A percentile compares a stretch with the other conserved stretches of the same genome.
phyloP scores from a whole-genome alignment of 1,140 invertebrate genomes.

The Rhopalosiphum padi region DNA sequence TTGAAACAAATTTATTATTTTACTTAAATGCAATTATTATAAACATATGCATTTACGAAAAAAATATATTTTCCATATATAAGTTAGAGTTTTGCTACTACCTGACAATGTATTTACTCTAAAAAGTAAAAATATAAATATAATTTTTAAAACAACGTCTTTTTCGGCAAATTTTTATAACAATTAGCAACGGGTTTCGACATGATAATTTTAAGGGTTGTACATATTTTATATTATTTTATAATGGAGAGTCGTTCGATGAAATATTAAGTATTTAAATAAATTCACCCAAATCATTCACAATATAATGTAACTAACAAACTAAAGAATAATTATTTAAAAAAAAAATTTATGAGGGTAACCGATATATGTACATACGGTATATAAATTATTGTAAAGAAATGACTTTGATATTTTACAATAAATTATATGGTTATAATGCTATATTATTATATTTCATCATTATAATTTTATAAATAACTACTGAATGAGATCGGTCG shows the following conservation, averaged over 20 bases:
- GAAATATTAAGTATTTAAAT: not conserved
- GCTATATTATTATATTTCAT: slow-evolving; percentile 1
- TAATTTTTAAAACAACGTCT: too few species aligned
- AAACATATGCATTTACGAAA: not conserved
- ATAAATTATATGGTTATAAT: not conserved
- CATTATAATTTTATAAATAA: slow-evolving; percentile 4
- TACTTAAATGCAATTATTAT: not conserved
- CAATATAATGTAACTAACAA: too few species aligned
- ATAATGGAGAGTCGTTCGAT: not conserved
- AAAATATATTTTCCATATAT: not conserved
- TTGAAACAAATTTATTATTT: not conserved
- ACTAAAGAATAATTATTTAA: too few species aligned
- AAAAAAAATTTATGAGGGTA: not conserved
- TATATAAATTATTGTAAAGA: not conserved
- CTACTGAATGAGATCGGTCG: not conserved
- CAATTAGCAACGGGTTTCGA: not conserved
- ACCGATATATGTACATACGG: not conserved
- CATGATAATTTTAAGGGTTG: not conserved
- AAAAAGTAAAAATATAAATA: too few species aligned
- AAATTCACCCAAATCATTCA: not conserved
- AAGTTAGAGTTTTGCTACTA: not conserved
- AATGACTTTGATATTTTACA: not conserved
- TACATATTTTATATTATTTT: not conserved
- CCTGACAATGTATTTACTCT: too few species aligned
- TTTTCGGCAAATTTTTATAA: not conserved